Base-by-base conservation (phyloP, 2,797 vertebrate species). In the Iguana delicatissima region DNA sequence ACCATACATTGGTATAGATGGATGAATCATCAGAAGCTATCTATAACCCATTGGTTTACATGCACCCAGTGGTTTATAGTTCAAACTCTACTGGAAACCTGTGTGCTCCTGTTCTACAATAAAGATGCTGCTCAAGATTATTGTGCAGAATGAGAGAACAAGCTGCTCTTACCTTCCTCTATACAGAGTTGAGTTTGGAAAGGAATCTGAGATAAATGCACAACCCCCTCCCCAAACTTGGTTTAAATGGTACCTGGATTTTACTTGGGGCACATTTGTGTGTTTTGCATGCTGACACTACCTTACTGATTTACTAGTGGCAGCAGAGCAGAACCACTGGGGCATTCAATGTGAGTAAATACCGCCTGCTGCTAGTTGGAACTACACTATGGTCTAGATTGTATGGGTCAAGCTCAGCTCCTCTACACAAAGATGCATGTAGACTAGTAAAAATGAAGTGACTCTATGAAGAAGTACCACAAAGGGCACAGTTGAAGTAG, bases 321-420 rank as follows among this genome's bases (percentile, higher is more conserved):
- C 13, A 26, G 26, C 18, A 86, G 69, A 86, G 55, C 72, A 42
- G 72, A 29, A 64, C 52, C 52, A 22, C 29, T 59, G 24, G 72
- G 42, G 14, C 8, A 42, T n/a, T 72, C 57, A 86, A 59, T 38
- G 84, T 42, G 29, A 74, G 13, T 86, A 42, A 22, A 74, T 38
- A 13, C 42, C 64, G 72, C 72, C 83, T 85, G 83, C 38, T 64
- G 29, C 42, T 67, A 85, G 72, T 74, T 86, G 72, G 72, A 74
- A 57, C 52, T n/a, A 32, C 26, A n/a, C 5, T 14, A 1, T 50
- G 46, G n/a, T 86, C 55, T 22, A 38, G 6, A 1, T 55, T 46
- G 55, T 50, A 85, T 14, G 84, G 32, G 67, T 9, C 35, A 50
- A 26, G 32, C 67, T n/a, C 52, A n/a, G 84, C 24, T n/a, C n/a